Percentiles rank a stretch among this genome's conserved stretches.
These are phyloP conservation scores for Arvicola amphibius DNA, from an alignment of 2,797 vertebrate genomes.

Conservation along the genomic window DNA sequence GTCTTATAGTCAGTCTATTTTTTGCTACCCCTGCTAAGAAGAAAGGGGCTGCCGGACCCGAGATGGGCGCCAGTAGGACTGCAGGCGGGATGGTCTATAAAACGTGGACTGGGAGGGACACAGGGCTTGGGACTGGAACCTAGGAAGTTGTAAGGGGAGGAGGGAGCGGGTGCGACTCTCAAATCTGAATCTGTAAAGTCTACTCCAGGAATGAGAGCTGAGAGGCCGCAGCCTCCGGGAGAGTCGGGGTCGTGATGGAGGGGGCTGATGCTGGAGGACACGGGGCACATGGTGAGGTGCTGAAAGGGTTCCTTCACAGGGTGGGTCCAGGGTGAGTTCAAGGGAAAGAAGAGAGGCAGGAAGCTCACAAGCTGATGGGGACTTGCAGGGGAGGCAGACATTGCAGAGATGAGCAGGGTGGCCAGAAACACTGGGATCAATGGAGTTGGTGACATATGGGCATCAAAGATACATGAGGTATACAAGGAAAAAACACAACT, in stretches of 20 bases:
- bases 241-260: background rate
- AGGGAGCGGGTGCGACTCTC: background rate
- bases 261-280: background rate
- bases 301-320: conserved; percentile 8
- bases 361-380: conserved; percentile 23
- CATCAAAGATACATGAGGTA: background rate
- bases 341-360: conserved; percentile 42
- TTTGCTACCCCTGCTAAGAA: conserved; percentile 8
- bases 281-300: background rate
- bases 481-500: background rate
- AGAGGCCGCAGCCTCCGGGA: background rate
- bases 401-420: conserved; percentile 26
- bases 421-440: conserved; percentile 59
- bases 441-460: background rate
- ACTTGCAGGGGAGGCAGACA: background rate
- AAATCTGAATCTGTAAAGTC: background rate
- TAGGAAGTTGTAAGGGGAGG: conserved; percentile 30
- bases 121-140: background rate
- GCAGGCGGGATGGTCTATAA: background rate
- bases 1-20: background rate
- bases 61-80: background rate
- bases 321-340: conserved; percentile 55
- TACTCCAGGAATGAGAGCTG: background rate
- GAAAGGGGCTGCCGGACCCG: background rate
- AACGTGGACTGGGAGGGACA: background rate